Evolutionary conservation across 2,797 vertebrate genomes (phyloP).

Genomic region (Chrysolophus pictus): DNA sequence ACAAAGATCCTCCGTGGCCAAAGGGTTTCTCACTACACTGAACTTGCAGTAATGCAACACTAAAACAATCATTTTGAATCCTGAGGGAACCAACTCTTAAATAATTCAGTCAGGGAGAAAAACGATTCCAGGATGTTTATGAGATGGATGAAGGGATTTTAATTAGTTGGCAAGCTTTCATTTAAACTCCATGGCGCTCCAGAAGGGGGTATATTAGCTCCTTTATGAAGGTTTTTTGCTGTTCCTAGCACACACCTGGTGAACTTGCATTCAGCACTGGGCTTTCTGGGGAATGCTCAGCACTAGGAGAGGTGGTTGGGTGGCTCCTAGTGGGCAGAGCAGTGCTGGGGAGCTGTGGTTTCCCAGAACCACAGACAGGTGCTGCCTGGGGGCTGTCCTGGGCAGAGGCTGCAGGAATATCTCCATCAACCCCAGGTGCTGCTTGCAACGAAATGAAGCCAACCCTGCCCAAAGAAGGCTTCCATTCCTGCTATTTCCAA

Average conservation of each 20-base stretch:
- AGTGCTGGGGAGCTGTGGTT: rapidly evolving
- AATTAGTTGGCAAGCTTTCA: conserved; percentile 40
- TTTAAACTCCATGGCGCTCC: not conserved
- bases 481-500: not conserved
- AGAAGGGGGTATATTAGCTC: not conserved
- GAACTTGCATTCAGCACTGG: not conserved
- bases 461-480: not conserved
- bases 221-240: conserved; percentile 27
- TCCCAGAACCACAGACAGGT: not conserved
- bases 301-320: not conserved
- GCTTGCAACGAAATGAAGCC: not conserved
- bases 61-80: not conserved
- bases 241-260: conserved; percentile 1
- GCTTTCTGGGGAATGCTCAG: not conserved
- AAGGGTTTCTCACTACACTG: not conserved
- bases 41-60: not conserved
- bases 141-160: conserved; percentile 58
- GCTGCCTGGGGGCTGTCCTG: not conserved
- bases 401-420: not conserved
- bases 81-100: conserved; percentile 6
- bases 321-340: rapidly evolving
- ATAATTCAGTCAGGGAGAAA: conserved; percentile 44
- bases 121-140: conserved; percentile 9
- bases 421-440: rapidly evolving
- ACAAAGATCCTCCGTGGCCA: not conserved